Conservation (phyloP, 1,140 invertebrate species). For the Panagrolaimus sp. region DNA sequence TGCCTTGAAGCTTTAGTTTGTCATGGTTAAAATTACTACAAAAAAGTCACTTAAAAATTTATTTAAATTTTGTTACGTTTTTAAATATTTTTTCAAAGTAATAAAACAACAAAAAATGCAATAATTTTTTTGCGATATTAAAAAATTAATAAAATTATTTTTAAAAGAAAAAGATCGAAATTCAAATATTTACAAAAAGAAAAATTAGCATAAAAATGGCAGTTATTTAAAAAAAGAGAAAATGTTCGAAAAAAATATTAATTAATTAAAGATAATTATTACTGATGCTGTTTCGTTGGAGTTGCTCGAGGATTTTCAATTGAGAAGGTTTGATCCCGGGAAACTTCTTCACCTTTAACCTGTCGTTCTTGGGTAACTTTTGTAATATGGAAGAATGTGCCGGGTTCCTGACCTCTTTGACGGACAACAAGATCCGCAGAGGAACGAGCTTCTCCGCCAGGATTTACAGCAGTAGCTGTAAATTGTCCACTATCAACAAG, state of each 20-base stretch:
- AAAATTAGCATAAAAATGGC: too few species aligned
- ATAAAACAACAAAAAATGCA: too few species aligned
- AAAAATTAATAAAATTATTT: too few species aligned
- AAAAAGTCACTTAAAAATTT: too few species aligned
- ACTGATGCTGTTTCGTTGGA: not conserved
- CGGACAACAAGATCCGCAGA: constrained; percentile 73
- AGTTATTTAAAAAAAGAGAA: too few species aligned
- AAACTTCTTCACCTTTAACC: constrained; percentile 37
- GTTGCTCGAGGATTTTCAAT: constrained; percentile 18
- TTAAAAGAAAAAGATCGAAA: too few species aligned
- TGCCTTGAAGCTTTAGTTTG: constrained; percentile 32
- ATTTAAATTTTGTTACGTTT: too few species aligned
- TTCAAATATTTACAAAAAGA: too few species aligned
- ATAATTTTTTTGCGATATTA: too few species aligned
- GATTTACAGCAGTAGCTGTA: constrained; percentile 71
- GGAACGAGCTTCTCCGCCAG: constrained; percentile 69
- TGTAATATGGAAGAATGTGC: constrained; percentile 58
- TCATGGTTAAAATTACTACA: not conserved
- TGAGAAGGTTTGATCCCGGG: constrained; percentile 24
- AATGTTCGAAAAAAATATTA: too few species aligned
- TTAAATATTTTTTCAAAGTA: too few species aligned
- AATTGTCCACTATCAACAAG: constrained; percentile 71
- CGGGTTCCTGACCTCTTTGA: constrained; percentile 45
- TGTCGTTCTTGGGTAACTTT: constrained; percentile 59
- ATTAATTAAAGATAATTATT: too few species aligned